Evolutionary conservation across 2,888 invertebrate genomes (phyloP).

Genomic region (Cheilosia urbana): DNA sequence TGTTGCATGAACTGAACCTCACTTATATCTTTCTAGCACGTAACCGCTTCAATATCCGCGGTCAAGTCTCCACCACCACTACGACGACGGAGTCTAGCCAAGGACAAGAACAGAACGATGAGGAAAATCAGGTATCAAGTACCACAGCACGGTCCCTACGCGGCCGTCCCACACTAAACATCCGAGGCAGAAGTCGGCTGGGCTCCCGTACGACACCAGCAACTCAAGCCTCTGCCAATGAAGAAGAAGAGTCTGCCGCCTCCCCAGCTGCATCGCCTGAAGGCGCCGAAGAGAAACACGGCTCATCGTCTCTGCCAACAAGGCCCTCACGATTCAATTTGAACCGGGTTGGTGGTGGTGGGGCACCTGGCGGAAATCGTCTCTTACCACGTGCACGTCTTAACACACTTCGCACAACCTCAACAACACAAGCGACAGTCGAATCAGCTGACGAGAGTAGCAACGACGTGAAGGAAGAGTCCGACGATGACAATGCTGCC

Average conservation of each 20-base stretch:
- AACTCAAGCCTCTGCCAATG: slow-evolving; percentile 79
- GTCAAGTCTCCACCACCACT: slow-evolving; percentile 79
- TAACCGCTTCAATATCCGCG: slow-evolving; percentile 83
- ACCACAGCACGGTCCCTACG: slow-evolving; percentile 81
- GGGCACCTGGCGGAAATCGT: slow-evolving; percentile 77
- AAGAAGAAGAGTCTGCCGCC: slow-evolving; percentile 62
- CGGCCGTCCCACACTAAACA: slow-evolving; percentile 80
- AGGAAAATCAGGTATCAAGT: slow-evolving; percentile 78
- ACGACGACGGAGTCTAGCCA: slow-evolving; percentile 75
- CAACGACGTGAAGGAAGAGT: slow-evolving; percentile 79
- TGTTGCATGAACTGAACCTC: not conserved
- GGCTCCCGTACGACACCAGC: slow-evolving; percentile 77
- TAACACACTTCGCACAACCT: slow-evolving; percentile 77
- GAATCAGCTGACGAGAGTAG: slow-evolving; percentile 80
- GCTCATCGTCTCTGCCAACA: slow-evolving; percentile 76
- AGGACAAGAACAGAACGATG: slow-evolving; percentile 72
- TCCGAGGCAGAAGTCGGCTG: slow-evolving; percentile 81
- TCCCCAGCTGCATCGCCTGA: slow-evolving; percentile 75
- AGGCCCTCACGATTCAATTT: slow-evolving; percentile 82
- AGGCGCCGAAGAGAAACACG: slow-evolving; percentile 78
- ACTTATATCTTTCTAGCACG: slow-evolving; percentile 79
- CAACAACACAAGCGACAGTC: slow-evolving; percentile 78
- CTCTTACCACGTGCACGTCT: slow-evolving; percentile 81
- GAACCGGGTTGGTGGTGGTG: slow-evolving; percentile 79
- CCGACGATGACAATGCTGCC: slow-evolving; percentile 70